A percentile compares a stretch with the other conserved stretches of the same genome.
These are phyloP conservation scores for Parnassius mnemosyne DNA, from an alignment of 2,888 invertebrate genomes.

Conservation along the genomic window DNA sequence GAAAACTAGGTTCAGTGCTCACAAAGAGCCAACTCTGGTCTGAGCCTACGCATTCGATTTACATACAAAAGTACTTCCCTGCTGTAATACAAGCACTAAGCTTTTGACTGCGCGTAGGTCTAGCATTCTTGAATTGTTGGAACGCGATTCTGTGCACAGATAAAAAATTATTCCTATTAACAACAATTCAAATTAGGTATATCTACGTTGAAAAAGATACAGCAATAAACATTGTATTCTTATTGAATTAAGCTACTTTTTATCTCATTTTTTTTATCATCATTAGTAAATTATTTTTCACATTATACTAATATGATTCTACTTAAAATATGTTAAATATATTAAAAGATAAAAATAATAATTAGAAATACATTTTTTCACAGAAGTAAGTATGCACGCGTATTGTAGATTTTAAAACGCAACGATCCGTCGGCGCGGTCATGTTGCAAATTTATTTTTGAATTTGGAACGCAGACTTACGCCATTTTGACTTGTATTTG, in stretches of 20 bases:
- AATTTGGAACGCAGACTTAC: conserved; percentile 79
- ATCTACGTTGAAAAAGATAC: no score
- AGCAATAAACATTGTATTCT: no score
- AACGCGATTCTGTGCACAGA: conserved; percentile 17
- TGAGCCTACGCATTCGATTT: conserved; percentile 73
- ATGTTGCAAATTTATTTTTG: conserved; percentile 77
- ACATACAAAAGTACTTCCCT: conserved; percentile 78
- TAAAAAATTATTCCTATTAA: conserved; percentile 20
- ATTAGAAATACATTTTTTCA: no score
- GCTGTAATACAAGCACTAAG: conserved; percentile 45
- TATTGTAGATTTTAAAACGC: conserved; percentile 73
- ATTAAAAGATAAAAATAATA: no score
- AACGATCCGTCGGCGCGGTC: conserved; percentile 59
- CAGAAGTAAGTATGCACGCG: conserved; percentile 38
- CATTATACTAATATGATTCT: no score
- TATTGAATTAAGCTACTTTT: no score
- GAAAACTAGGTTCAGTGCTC: conserved; percentile 49
- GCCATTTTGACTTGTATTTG: conserved; percentile 68
- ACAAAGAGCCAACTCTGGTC: conserved; percentile 48
- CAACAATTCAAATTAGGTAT: not conserved
- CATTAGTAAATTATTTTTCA: no score
- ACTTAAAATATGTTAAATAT: no score
- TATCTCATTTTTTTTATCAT: no score
- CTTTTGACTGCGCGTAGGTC: conserved; percentile 71
- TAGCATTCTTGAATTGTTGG: conserved; percentile 53